phyloP scores from a whole-genome alignment of 2,797 vertebrate species.

The Leptodactylus fallax region DNA sequence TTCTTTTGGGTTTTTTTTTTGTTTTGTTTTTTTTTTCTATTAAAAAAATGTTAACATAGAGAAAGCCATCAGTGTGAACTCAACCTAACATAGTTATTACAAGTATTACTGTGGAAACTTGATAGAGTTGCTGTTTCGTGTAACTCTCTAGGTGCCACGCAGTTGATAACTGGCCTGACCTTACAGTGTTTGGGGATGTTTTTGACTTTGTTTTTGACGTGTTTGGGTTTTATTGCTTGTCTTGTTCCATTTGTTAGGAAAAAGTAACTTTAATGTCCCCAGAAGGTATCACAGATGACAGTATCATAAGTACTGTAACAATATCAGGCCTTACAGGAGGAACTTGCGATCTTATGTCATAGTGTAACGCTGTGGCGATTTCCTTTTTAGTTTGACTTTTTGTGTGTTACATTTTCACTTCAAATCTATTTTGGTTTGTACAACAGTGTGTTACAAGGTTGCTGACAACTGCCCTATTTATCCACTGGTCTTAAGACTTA shows the following conservation, averaged over 20 bases:
- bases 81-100: not conserved
- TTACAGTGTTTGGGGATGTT: slow-evolving; percentile 31
- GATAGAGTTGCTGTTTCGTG: not conserved
- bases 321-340: not conserved
- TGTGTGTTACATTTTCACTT: not conserved
- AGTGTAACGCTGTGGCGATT: not conserved
- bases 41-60: too few species aligned
- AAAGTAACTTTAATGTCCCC: slow-evolving; percentile 16
- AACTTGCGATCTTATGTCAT: not conserved
- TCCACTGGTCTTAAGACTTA: not conserved
- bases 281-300: not conserved
- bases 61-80: not conserved
- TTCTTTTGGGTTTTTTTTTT: too few species aligned
- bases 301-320: not conserved
- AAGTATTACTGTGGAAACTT: not conserved
- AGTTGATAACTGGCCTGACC: not conserved
- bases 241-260: not conserved
- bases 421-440: not conserved
- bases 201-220: slow-evolving; percentile 27
- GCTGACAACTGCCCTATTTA: not conserved
- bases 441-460: not conserved
- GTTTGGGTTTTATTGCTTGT: slow-evolving; percentile 21
- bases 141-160: not conserved
- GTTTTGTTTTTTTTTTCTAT: too few species aligned
- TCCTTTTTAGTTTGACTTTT: slow-evolving; percentile 5